Evolutionary conservation across 2,113 vertebrate species (phyloP).

Genomic region (Microcebus murinus): DNA sequence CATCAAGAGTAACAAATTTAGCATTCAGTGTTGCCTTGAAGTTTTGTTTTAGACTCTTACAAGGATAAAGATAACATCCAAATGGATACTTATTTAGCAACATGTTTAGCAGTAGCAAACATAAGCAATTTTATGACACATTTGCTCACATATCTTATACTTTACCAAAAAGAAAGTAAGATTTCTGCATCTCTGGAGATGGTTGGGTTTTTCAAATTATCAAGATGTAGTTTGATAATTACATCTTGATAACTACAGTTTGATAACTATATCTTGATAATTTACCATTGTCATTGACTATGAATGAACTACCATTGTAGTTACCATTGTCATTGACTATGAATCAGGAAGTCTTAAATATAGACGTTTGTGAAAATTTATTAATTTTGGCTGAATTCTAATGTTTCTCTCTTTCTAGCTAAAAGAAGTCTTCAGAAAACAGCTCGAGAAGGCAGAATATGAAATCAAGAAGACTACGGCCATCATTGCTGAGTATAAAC

Average conservation of each 20-base stretch:
- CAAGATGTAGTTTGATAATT: not conserved
- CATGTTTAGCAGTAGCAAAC: not conserved
- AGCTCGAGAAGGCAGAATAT: constrained; percentile 96
- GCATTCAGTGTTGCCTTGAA: too few relatives aligned
- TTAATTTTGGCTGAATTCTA: not conserved
- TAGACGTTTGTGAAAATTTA: not conserved
- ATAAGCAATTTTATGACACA: not conserved
- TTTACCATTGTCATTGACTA: too few relatives aligned
- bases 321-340: not conserved
- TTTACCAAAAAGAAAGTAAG: not conserved
- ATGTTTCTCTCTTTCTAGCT: constrained; percentile 85
- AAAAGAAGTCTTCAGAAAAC: constrained; percentile 98
- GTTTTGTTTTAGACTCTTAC: not conserved
- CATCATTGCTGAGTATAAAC: constrained; percentile 98
- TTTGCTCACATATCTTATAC: not conserved
- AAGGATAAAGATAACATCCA: not conserved
- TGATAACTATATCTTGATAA: too few relatives aligned
- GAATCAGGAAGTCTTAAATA: not conserved
- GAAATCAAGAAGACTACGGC: constrained; percentile 99
- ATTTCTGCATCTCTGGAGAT: not conserved
- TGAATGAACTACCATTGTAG: not conserved
- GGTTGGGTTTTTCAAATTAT: not conserved
- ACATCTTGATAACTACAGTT: too few relatives aligned
- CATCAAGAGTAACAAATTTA: not conserved
- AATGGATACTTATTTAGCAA: not conserved